A percentile compares a stretch with the other conserved stretches of the same genome.
Conservation (phyloP, 1,140 invertebrate species). For the Oncopodura yosiiana region DNA sequence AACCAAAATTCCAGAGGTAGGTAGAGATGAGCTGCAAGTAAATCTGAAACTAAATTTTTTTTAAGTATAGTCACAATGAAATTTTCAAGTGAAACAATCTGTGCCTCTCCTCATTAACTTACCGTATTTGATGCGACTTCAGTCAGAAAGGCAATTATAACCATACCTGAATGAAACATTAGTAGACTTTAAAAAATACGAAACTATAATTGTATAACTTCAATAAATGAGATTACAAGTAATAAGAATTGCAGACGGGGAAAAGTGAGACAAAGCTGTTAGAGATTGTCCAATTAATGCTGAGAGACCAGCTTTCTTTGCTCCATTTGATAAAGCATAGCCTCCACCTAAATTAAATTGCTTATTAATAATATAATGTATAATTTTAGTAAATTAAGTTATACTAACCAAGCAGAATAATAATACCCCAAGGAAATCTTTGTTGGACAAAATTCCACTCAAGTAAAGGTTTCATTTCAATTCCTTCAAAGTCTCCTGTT, state of each 20-base stretch:
- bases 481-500: conserved; percentile 17
- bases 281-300: conserved; percentile 55
- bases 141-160: conserved; percentile 24
- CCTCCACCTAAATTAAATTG: conserved; percentile 54
- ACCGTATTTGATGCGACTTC: conserved; percentile 39
- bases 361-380: background rate
- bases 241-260: conserved; percentile 32
- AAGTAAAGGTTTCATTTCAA: conserved; percentile 25
- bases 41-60: background rate
- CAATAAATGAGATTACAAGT: too few relatives aligned
- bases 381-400: background rate
- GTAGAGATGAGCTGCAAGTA: background rate
- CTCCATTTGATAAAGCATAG: conserved; percentile 76
- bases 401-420: conserved; percentile 32
- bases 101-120: too few relatives aligned
- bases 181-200: too few relatives aligned
- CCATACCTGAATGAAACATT: too few relatives aligned
- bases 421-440: conserved; percentile 35
- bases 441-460: conserved; percentile 33
- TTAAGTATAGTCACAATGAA: background rate
- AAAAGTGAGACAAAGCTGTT: conserved; percentile 38
- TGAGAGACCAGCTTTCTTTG: conserved; percentile 65
- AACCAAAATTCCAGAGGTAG: too few relatives aligned
- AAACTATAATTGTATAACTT: too few relatives aligned
- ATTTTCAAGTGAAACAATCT: too few relatives aligned